A percentile compares a stretch with the other conserved stretches of the same genome.
Conservation (phyloP, 1,140 invertebrate genomes). For the Scaptodrosophila lebanonensis region DNA sequence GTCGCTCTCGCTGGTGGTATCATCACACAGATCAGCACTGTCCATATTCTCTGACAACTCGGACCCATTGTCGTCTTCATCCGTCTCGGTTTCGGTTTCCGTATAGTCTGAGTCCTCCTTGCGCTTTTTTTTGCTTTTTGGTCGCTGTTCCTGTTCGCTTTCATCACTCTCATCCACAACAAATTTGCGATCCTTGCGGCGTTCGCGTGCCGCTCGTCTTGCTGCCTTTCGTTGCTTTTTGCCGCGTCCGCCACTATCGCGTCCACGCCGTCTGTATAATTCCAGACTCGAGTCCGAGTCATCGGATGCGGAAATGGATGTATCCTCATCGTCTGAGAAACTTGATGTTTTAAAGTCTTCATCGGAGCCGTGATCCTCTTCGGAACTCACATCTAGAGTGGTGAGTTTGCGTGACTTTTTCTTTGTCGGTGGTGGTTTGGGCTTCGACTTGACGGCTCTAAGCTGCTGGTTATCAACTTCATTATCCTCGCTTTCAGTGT, state of each 20-base stretch:
- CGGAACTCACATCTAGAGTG: conserved; percentile 88
- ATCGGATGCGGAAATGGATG: conserved; percentile 53
- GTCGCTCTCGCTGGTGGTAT: conserved; percentile 65
- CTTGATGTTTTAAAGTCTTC: conserved; percentile 88
- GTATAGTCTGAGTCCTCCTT: conserved; percentile 75
- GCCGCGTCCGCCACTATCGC: conserved; percentile 32
- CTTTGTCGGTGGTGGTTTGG: conserved; percentile 63
- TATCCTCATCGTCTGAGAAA: conserved; percentile 63
- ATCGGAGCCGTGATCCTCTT: conserved; percentile 88
- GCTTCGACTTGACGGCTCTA: conserved; percentile 44
- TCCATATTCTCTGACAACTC: conserved; percentile 80
- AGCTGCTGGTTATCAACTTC: conserved; percentile 47
- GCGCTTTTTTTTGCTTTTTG: conserved; percentile 63
- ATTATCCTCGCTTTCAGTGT: conserved; percentile 12
- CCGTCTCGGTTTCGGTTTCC: conserved; percentile 78
- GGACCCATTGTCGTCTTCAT: conserved; percentile 79
- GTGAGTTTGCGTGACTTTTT: conserved; percentile 87
- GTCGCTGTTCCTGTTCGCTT: conserved; percentile 52
- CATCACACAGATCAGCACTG: conserved; percentile 79
- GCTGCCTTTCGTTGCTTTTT: conserved; percentile 62
- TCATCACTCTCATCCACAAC: conserved; percentile 72
- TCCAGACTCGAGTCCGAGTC: conserved; percentile 72
- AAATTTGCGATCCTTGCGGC: conserved; percentile 68
- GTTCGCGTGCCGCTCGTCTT: conserved; percentile 56
- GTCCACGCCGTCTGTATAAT: conserved; percentile 47